Evolutionary conservation across 2,797 vertebrate genomes (phyloP).

Genomic region (Clarias platycephalus): DNA sequence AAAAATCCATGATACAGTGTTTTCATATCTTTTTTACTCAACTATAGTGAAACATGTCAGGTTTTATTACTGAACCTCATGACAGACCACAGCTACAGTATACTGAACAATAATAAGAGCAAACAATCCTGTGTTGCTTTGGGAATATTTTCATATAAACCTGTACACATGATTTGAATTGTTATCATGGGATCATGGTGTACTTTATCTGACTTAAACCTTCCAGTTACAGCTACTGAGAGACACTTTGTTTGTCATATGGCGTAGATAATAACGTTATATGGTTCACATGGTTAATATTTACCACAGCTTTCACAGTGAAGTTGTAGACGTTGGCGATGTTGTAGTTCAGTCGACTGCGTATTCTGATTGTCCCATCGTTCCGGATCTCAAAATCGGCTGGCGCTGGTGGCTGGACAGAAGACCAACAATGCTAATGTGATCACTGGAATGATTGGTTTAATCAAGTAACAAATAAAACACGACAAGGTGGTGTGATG

Average conservation of each 20-base stretch:
- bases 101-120: not conserved
- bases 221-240: not conserved
- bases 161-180: not conserved
- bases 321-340: conserved; percentile 63
- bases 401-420: conserved; percentile 65
- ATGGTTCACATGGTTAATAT: conserved; percentile 16
- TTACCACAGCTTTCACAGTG: conserved; percentile 69
- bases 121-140: not conserved
- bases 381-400: conserved; percentile 65
- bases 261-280: not conserved
- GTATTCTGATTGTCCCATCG: conserved; percentile 68
- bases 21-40: not conserved
- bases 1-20: not conserved
- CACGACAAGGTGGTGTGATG: not conserved
- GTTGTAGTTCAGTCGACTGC: conserved; percentile 73
- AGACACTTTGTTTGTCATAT: not conserved
- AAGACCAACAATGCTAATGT: not conserved
- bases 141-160: not conserved
- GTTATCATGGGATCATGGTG: not conserved
- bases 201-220: not conserved
- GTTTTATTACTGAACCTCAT: not conserved
- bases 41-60: not conserved
- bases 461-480: not conserved
- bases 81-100: not conserved
- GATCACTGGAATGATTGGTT: not conserved